Percentiles rank a stretch among this genome's conserved stretches.
These are phyloP conservation scores for Mustelus asterias DNA, from an alignment of 2,113 vertebrate genomes.

Conservation along the genomic window DNA sequence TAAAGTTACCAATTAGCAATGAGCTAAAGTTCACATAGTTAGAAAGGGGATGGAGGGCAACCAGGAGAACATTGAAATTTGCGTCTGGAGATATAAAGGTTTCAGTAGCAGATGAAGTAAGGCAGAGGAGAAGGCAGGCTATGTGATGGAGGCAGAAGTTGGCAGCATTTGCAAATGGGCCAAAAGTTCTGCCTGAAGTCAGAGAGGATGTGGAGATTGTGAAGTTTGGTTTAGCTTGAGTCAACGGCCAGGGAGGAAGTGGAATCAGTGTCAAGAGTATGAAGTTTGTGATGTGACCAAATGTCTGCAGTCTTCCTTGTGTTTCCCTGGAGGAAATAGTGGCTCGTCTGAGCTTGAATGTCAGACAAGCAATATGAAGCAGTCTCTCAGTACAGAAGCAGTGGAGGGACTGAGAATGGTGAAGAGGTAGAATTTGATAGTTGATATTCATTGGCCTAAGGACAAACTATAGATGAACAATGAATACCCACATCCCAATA, in stretches of 20 bases:
- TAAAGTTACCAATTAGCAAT: background rate
- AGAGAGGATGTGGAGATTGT: background rate
- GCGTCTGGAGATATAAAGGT: background rate
- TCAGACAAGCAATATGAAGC: background rate
- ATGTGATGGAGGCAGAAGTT: background rate
- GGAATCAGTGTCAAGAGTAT: background rate
- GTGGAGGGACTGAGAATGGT: background rate
- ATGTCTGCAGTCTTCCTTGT: background rate
- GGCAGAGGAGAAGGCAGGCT: background rate
- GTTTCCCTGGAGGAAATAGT: background rate
- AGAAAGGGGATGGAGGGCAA: background rate
- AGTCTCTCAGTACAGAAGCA: background rate
- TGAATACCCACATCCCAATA: background rate
- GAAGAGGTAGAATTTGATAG: background rate
- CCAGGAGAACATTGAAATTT: background rate
- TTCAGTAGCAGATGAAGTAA: background rate
- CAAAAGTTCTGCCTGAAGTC: background rate
- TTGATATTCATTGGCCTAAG: background rate
- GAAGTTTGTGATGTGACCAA: background rate
- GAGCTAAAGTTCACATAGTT: background rate
- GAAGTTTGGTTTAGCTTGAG: background rate
- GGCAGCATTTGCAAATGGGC: background rate
- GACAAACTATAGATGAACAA: background rate
- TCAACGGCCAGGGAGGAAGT: background rate
- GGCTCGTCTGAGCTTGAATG: background rate